A percentile compares a stretch with the other conserved stretches of the same genome.
Evolutionary conservation across 2,797 vertebrate genomes (phyloP).

Genomic region (Ptychobarbus kaznakovi): DNA sequence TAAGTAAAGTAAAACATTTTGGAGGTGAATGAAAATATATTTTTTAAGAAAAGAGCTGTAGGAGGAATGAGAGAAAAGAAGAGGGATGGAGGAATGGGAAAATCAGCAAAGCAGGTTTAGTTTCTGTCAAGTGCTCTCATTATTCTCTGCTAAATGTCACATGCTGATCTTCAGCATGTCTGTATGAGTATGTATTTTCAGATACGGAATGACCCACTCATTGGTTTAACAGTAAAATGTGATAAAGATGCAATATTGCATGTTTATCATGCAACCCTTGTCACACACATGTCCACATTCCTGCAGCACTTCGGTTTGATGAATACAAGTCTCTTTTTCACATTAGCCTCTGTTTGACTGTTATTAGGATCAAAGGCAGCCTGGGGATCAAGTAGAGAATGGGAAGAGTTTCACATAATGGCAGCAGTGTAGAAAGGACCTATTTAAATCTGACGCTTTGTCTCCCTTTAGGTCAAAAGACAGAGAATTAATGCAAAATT

Average conservation of each 20-base stretch:
- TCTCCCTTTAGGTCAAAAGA: conserved; percentile 3
- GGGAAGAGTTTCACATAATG: conserved; percentile 13
- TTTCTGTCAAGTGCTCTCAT: conserved; percentile 68
- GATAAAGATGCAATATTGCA: conserved; percentile 61
- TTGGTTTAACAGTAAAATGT: conserved; percentile 55
- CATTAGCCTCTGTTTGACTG: not conserved
- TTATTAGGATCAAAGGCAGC: not conserved
- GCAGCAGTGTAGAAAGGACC: not conserved
- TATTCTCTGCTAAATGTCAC: conserved; percentile 76
- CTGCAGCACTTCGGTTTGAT: not conserved
- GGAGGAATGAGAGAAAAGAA: not conserved
- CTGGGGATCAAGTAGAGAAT: not conserved
- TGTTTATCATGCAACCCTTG: conserved; percentile 2
- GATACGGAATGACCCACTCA: conserved; percentile 50
- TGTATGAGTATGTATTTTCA: conserved; percentile 68
- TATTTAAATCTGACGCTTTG: not conserved
- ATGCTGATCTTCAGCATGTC: conserved; percentile 69
- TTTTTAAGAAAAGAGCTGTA: not conserved
- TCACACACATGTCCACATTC: conserved; percentile 10
- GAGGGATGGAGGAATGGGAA: not conserved
- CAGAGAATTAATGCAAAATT: no score
- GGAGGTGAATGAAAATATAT: not conserved
- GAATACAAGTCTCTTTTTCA: conserved; percentile 6
- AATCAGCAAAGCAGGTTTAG: conserved; percentile 35
- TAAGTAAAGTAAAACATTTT: not conserved